Conservation (phyloP, 2,113 vertebrate genomes). For the Sialia sialis region DNA sequence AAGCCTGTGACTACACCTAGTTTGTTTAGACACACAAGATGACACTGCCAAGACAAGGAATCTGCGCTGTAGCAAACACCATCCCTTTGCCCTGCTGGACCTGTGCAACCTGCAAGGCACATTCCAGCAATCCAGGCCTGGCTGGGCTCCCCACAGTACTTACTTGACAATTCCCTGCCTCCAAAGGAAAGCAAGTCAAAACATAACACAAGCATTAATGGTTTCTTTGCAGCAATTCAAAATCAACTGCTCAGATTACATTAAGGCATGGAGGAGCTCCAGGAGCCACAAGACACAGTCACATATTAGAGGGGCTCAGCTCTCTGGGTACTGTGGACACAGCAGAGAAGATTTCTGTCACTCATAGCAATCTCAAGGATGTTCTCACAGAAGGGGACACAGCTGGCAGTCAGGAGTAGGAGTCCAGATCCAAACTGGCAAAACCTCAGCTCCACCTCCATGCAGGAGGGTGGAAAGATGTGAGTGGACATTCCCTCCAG, state of each 20-base stretch:
- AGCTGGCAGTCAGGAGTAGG: not conserved
- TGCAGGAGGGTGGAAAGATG: not conserved
- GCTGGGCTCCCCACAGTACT: conserved; percentile 71
- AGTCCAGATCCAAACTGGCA: not conserved
- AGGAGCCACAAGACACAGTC: not conserved
- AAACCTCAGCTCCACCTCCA: not conserved
- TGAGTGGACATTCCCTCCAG: not conserved
- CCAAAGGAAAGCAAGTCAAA: conserved; percentile 96
- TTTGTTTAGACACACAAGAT: conserved; percentile 1
- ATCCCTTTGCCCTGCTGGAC: not conserved
- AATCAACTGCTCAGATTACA: not conserved
- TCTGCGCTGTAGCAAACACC: not conserved
- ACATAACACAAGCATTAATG: conserved; percentile 89
- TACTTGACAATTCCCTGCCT: conserved; percentile 99
- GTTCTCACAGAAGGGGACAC: not conserved
- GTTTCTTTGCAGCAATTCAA: conserved; percentile 71
- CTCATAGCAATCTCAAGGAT: not conserved
- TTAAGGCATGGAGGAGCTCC: not conserved
- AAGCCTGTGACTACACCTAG: conserved; percentile 22
- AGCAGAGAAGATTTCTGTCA: conserved; percentile 23
- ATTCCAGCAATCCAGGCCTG: conserved; percentile 16
- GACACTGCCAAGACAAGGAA: conserved; percentile 21
- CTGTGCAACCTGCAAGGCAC: not conserved
- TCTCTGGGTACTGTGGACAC: conserved; percentile 26
- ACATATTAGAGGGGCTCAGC: not conserved